A percentile compares a stretch with the other conserved stretches of the same genome.
Conservation (phyloP, 2,113 vertebrate species). For the Sclerurus mexicanus region DNA sequence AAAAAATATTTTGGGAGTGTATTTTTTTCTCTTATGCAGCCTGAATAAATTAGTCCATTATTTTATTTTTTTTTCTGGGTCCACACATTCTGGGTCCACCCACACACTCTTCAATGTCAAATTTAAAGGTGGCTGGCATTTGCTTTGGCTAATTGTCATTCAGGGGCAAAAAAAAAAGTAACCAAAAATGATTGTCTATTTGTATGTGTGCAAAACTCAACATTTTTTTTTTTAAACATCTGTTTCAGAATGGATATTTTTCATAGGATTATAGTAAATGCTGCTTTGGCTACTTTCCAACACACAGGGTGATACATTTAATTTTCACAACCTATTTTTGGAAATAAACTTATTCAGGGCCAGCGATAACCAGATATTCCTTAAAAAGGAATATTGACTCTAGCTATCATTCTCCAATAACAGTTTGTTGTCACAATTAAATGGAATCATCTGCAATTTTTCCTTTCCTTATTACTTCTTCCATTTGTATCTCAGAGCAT, state of each 20-base stretch:
- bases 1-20: fast-evolving
- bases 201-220: fast-evolving
- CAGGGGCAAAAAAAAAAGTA: too few relatives aligned
- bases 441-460: background rate
- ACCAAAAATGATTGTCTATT: fast-evolving
- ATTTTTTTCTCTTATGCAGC: background rate
- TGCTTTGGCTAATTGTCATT: background rate
- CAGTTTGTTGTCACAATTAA: background rate
- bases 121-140: background rate
- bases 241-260: background rate
- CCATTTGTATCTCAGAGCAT: background rate
- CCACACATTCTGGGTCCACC: fast-evolving
- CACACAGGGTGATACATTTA: background rate
- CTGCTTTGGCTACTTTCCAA: background rate
- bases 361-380: background rate
- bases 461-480: background rate
- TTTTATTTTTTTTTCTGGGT: background rate
- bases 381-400: background rate
- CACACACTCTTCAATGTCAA: background rate
- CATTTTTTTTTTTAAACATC: background rate
- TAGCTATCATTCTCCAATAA: background rate
- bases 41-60: background rate
- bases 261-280: background rate
- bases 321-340: background rate
- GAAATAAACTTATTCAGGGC: background rate